A percentile compares a stretch with the other conserved stretches of the same genome.
phyloP scores from a whole-genome alignment of 2,113 vertebrate genomes.

The Muscicapa adusta region DNA sequence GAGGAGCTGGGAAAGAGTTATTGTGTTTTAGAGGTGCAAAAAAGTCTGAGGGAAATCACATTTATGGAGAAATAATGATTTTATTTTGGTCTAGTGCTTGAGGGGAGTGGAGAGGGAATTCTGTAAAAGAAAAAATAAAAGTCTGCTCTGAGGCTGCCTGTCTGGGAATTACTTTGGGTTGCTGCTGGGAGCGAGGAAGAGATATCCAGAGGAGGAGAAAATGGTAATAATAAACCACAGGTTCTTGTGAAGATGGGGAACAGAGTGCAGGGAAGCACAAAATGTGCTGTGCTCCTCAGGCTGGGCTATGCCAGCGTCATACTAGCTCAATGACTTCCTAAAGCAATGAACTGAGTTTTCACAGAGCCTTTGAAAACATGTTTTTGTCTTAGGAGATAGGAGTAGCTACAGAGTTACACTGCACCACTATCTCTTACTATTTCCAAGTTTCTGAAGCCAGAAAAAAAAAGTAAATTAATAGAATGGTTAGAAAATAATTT shows the following conservation, averaged over 20 bases:
- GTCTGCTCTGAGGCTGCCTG: background rate
- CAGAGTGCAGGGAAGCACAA: background rate
- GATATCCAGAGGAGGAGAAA: background rate
- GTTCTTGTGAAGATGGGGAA: background rate
- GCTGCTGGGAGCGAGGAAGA: background rate
- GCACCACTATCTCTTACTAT: background rate
- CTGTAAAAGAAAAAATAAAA: background rate
- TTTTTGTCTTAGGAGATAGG: constrained; percentile 35
- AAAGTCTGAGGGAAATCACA: background rate
- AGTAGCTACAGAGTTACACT: constrained; percentile 21
- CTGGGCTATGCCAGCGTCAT: background rate
- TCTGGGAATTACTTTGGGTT: constrained; percentile 1
- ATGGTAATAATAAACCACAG: background rate
- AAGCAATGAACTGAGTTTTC: constrained; percentile 36
- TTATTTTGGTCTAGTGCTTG: background rate
- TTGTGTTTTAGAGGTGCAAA: background rate
- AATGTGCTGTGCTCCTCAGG: background rate
- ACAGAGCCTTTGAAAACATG: constrained; percentile 30
- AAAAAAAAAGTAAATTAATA: background rate
- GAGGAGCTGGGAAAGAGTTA: background rate
- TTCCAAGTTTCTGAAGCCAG: constrained; percentile 42
- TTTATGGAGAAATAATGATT: background rate
- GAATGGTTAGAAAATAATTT: constrained; percentile 32
- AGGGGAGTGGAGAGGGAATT: background rate
- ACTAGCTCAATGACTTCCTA: background rate